A percentile compares a stretch with the other conserved stretches of the same genome.
Conservation (phyloP, 2,113 vertebrate species). For the Seriola quinqueradiata region DNA sequence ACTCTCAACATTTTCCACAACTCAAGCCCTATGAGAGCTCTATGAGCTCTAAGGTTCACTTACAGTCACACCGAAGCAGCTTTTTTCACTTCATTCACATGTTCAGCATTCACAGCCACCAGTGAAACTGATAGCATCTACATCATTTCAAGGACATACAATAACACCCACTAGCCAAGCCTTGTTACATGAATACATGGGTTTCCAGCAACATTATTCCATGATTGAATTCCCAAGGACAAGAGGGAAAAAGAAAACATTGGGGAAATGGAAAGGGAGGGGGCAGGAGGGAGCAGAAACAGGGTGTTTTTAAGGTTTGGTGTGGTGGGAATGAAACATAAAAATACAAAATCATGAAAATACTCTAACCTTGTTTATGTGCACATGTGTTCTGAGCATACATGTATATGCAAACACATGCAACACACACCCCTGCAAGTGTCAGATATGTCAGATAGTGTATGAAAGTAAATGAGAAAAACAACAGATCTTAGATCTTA, state of each 20-base stretch:
- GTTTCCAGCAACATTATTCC: constrained; percentile 69
- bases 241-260: constrained; percentile 24
- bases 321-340: constrained; percentile 21
- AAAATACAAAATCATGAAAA: constrained; percentile 23
- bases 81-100: constrained; percentile 42
- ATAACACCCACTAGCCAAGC: constrained; percentile 71
- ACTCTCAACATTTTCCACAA: constrained; percentile 34
- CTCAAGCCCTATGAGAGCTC: not conserved
- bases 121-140: constrained; percentile 76
- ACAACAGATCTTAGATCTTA: constrained; percentile 35
- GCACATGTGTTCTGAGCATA: not conserved
- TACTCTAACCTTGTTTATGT: constrained; percentile 16
- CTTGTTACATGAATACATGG: constrained; percentile 72
- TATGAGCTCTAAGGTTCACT: constrained; percentile 37
- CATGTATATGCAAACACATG: not conserved
- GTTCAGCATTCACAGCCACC: constrained; percentile 62
- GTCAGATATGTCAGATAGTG: constrained; percentile 21
- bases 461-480: constrained; percentile 40
- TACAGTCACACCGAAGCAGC: constrained; percentile 32
- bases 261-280: constrained; percentile 16
- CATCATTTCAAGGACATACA: constrained; percentile 80
- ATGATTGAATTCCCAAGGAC: constrained; percentile 82
- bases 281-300: not conserved
- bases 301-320: constrained; percentile 21
- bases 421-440: not conserved